phyloP scores from a whole-genome alignment of 2,113 vertebrate species.

The Drymodes brunneopygia region DNA sequence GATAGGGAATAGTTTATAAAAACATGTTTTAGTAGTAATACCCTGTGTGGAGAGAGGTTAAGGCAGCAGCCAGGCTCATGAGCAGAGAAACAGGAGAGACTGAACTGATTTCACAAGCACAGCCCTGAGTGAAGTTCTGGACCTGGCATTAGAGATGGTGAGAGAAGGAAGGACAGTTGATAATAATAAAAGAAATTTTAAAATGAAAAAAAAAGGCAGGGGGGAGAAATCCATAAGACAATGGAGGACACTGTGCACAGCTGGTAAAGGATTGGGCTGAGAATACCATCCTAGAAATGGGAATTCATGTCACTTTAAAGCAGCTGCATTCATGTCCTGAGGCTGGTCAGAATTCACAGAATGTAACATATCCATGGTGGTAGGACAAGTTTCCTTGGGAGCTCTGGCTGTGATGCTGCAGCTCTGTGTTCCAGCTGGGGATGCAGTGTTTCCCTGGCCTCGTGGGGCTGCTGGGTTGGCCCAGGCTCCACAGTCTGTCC shows the following conservation, averaged over 20 bases:
- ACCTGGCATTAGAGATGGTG: background rate
- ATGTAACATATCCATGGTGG: accelerated
- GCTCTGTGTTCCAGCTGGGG: background rate
- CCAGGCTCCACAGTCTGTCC: accelerated
- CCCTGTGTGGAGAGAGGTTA: background rate
- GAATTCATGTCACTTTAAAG: background rate
- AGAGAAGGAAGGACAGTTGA: background rate
- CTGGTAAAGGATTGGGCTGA: background rate
- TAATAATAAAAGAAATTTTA: background rate
- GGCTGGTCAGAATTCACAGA: background rate
- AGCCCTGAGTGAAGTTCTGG: background rate
- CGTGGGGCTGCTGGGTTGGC: background rate
- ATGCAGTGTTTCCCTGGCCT: accelerated
- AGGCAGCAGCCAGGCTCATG: background rate
- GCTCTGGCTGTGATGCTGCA: background rate
- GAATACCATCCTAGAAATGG: background rate
- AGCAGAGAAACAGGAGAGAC: background rate
- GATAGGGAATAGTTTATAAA: background rate
- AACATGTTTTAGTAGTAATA: background rate
- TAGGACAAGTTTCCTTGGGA: background rate
- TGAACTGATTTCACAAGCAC: background rate
- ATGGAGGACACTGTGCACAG: background rate
- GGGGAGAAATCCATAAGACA: background rate
- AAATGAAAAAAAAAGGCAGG: too few relatives aligned
- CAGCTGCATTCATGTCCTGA: background rate